Base-by-base conservation (phyloP, 2,888 invertebrate genomes). In the Proisotoma minuta region DNA sequence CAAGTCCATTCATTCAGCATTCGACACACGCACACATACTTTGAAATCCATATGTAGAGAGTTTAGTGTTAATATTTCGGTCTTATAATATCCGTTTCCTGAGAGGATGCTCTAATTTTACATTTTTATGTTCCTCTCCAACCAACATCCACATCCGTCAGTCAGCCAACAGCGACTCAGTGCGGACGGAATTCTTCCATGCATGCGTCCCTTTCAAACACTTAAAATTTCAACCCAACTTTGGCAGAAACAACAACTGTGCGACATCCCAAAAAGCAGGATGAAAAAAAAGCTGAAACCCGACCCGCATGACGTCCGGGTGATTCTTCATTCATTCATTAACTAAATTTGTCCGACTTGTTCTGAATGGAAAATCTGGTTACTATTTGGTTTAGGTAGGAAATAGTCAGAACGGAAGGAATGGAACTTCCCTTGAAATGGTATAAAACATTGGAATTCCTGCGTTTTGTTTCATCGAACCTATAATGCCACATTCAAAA, bases 51-150 rank as follows among this genome's bases (percentile, higher is more conserved):
- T 4, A 5, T 43, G 43, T 43, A n/a, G 5, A n/a, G 43, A 12
- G 20, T 5, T n/a, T 15, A 18, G 15, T 18, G 43, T 43, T 43
- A 43, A 43, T 43, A 43, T 43, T 43, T 34, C 20, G 43, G 43
- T n/a, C 43, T 43, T n/a, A n/a, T n/a, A 43, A 43, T 43, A 43
- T 43, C 43, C 43, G 43, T 43, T 43, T 43, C 43, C 43, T 43
- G 43, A 43, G 43, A 43, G 43, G 43, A 43, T 43, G 43, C 20
- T 43, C 43, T 43, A 43, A 43, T 43, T 43, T 43, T 43, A 43
- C 43, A 43, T 43, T 43, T 43, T 43, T 43, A 43, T 43, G 10
- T n/a, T 20, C 20, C 43, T 12, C 43, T 43, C 5, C 18, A 12
- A 18, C 43, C 43, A 43, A 15, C 43, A 43, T 5, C 18, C 20